phyloP scores from a whole-genome alignment of 2,113 vertebrate genomes.

The Bubo blakistoni region DNA sequence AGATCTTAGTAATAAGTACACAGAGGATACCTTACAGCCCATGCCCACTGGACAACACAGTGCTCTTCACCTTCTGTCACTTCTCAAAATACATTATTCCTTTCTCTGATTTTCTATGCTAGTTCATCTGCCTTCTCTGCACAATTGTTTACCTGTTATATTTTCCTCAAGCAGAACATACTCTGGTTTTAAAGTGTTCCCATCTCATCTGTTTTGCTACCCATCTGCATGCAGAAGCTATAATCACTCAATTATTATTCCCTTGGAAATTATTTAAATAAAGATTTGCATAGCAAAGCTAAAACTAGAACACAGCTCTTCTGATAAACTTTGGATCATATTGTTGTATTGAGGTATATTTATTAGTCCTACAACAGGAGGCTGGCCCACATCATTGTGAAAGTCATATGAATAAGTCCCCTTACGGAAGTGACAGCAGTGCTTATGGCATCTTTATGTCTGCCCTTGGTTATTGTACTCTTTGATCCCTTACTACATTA shows the following conservation, averaged over 20 bases:
- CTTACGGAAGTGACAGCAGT: not conserved
- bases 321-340: not conserved
- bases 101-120: not conserved
- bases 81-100: not conserved
- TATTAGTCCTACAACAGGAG: not conserved
- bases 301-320: not conserved
- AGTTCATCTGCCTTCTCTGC: not conserved
- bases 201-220: not conserved
- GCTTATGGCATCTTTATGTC: not conserved
- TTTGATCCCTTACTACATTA: not conserved
- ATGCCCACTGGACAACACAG: not conserved
- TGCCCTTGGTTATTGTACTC: slow-evolving; percentile 10
- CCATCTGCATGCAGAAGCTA: not conserved
- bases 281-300: not conserved
- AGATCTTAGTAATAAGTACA: not conserved
- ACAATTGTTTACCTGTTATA: not conserved
- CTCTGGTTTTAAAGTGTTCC: not conserved
- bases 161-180: not conserved
- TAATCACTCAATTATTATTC: not conserved
- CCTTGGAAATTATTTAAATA: not conserved
- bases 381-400: not conserved
- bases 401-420: not conserved
- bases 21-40: not conserved
- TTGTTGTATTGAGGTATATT: not conserved
- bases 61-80: not conserved